Conservation (phyloP, 2,113 vertebrate species). For the Eupsittula cactorum region DNA sequence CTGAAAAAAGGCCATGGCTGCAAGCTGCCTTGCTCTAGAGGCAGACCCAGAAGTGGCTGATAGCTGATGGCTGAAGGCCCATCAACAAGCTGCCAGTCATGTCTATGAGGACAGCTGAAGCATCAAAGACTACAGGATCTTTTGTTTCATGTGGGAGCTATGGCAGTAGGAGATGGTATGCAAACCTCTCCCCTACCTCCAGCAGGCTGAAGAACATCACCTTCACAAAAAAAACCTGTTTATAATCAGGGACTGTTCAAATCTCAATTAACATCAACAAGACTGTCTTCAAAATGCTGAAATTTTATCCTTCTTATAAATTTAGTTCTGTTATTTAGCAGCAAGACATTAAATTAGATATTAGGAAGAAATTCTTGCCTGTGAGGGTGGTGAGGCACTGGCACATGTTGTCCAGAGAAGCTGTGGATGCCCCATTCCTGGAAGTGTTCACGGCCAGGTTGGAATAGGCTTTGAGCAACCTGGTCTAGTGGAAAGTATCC, state of each 20-base stretch:
- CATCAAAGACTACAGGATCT: background rate
- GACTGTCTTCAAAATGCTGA: background rate
- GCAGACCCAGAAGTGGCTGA: background rate
- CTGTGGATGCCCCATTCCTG: background rate
- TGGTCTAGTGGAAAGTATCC: background rate
- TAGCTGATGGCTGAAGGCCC: fast-evolving
- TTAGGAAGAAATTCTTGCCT: background rate
- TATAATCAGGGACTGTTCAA: background rate
- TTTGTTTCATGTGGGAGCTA: background rate
- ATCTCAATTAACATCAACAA: background rate
- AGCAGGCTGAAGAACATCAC: background rate
- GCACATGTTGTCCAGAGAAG: background rate
- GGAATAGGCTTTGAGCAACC: background rate
- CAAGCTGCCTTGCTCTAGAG: background rate
- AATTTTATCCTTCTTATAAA: background rate
- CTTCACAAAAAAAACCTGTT: background rate
- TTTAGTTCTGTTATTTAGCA: background rate
- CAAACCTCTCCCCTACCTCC: background rate
- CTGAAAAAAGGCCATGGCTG: background rate
- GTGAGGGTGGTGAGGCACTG: background rate
- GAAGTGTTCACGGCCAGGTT: background rate
- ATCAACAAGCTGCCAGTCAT: background rate
- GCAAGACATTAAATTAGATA: background rate
- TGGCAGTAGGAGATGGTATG: background rate
- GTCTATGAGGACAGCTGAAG: background rate